Percentiles rank a stretch among this genome's conserved stretches.
phyloP scores from a whole-genome alignment of 2,113 vertebrate genomes.

The Nycticebus coucang region DNA sequence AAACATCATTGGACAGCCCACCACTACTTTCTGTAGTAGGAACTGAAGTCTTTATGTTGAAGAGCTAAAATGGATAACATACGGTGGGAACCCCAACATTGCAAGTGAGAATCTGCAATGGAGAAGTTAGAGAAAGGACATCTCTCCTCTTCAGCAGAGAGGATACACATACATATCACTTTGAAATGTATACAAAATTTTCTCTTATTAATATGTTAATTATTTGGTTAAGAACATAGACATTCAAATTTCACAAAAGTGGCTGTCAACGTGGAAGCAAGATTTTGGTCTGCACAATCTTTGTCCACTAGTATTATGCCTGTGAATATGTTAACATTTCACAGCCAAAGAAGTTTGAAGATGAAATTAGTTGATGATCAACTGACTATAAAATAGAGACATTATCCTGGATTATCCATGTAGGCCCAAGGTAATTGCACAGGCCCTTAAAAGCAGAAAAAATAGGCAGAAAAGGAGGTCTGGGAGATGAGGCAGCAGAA shows the following conservation, averaged over 20 bases:
- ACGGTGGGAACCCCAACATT: background rate
- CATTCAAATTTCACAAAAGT: conserved; percentile 27
- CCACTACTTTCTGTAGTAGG: background rate
- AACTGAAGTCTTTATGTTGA: background rate
- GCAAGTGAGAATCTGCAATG: background rate
- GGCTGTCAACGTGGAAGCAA: background rate
- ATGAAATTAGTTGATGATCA: conserved; percentile 36
- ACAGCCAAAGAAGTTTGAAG: background rate
- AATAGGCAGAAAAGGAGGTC: background rate
- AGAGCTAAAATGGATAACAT: background rate
- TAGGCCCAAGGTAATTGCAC: background rate
- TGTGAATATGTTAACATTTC: background rate
- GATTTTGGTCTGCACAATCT: background rate
- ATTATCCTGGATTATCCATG: background rate
- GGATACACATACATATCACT: background rate
- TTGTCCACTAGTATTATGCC: background rate
- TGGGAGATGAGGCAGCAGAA: background rate
- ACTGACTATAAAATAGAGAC: background rate
- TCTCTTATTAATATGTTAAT: conserved; percentile 14
- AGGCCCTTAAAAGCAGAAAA: background rate
- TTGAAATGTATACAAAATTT: background rate
- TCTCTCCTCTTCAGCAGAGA: background rate
- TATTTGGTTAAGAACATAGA: background rate
- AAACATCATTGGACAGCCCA: background rate
- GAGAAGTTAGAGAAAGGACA: background rate